Evolutionary conservation across 2,888 invertebrate species (phyloP), one percentile per base, ranked within the genome.

Genomic region (Pteria penguin): DNA sequence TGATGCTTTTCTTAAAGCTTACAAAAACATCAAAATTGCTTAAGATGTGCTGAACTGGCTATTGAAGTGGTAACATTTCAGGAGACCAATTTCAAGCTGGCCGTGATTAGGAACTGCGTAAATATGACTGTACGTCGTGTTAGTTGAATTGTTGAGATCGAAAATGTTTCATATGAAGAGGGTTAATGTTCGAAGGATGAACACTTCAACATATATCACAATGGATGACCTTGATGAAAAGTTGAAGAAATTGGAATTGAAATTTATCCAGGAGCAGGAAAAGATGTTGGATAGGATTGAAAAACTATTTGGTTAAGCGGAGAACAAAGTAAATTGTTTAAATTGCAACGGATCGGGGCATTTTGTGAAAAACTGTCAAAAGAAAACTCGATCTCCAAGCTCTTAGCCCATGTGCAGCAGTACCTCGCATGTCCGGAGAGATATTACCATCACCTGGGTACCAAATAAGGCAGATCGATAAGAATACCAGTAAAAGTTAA

Each of bases 11-110:
- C 32, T 72, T 4, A 70, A 27, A 26, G 70, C 45, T 24, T 36
- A 45, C 18, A 24, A 60, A 18, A 61, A 70, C 14, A 8, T 29
- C 18, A 60, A 36, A 60, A 55, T 70, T 31, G 72, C 72, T 5
- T 65, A 57, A 22, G 55, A 72, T 8, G 72, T 52, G 11, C 8
- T 72, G 5, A 72, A 63, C 29, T 14, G n/a, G 18, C 72, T 8
- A n/a, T 72, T n/a, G 62, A 63, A n/a, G 14, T 72, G 5, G 55
- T 63, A 18, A 52, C 54, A 1, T 14, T 24, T 18, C 33, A 29
- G 18, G 45, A 72, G 14, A 62, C 62, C 29, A 73, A 73, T 22
- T 73, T 4, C 62, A 55, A 4, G 54, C 57, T 3, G 73, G 73
- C n/a, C 8, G 61, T 29, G 66, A 73, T n/a, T n/a, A n/a, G n/a